Base-by-base conservation (phyloP, 2,888 invertebrate genomes). In the Lottia gigantea region DNA sequence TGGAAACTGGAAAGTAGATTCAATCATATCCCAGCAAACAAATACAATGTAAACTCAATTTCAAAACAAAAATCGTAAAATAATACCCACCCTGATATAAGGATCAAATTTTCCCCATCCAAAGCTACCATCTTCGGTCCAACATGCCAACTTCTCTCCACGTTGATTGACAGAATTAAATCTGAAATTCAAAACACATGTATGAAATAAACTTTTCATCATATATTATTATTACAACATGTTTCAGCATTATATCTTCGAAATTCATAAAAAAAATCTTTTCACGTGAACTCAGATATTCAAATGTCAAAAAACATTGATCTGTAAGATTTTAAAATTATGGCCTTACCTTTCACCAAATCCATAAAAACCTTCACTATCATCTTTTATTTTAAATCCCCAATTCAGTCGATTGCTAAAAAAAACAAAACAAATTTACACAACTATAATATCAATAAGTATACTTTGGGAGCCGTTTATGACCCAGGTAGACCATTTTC, bases 91-190 rank as follows among this genome's bases (percentile, higher is more conserved):
- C 40, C 68, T 19, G n/a, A 64, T 46, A 19, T 68, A 19, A 25
- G 68, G 68, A 40, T 46, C 63, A 15, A 64, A 61, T 40, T 68
- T 68, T 23, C 68, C 68, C 26, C 63, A 47, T 15, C 66, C 61
- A 23, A 25, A 70, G 55, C 70, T 66, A 14, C 70, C 70, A 62
- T 70, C 70, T 49, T 70, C 65, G 19, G 65, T 46, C 70, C 70
- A 70, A 16, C 65, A 65, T 8, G 61, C 65, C 31, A 70, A 26
- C 16, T 61, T 65, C 25, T 65, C 26, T n/a, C 61, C 40, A 14
- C 26, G 49, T 45, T 70, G 70, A 25, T 65, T 31, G 23, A 65
- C 64, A 4, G 40, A 25, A 46, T 70, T 61, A 55, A 62, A 70
- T 19, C 55, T 55, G 14, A 12, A 23, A 14, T 40, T 40, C n/a